Conservation (phyloP, 2,797 vertebrate species). For the Silurus aristotelis region DNA sequence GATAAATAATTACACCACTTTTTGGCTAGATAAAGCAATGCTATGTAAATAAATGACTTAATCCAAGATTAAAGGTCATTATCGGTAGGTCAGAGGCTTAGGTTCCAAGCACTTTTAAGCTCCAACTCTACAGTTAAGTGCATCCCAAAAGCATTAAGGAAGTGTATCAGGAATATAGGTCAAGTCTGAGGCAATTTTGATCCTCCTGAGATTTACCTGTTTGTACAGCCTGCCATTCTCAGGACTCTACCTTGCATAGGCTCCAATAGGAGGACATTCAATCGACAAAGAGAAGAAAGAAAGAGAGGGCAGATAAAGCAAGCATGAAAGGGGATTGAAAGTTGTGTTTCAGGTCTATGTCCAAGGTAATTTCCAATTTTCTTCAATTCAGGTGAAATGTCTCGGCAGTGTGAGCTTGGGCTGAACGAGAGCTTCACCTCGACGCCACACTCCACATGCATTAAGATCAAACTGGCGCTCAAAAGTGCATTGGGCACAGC, state of each 20-base stretch:
- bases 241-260: constrained; percentile 66
- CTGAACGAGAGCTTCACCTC: constrained; percentile 6
- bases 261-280: constrained; percentile 58
- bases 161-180: constrained; percentile 52
- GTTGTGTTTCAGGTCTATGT: constrained; percentile 61
- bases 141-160: not conserved
- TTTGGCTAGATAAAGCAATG: constrained; percentile 7
- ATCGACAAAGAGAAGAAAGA: constrained; percentile 55
- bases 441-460: constrained; percentile 21
- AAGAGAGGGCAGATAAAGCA: constrained; percentile 22
- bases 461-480: constrained; percentile 19
- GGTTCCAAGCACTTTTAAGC: constrained; percentile 12
- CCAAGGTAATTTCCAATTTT: constrained; percentile 62
- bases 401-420: constrained; percentile 52
- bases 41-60: constrained; percentile 29
- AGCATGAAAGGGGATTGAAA: constrained; percentile 38
- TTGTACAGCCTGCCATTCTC: constrained; percentile 76
- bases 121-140: not conserved
- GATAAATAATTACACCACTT: constrained; percentile 18
- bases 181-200: constrained; percentile 62
- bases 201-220: constrained; percentile 67
- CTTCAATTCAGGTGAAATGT: constrained; percentile 65
- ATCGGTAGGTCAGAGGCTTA: constrained; percentile 3
- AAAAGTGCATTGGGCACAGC: constrained; percentile 16
- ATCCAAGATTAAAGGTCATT: constrained; percentile 27